phyloP scores from a whole-genome alignment of 2,797 vertebrate species.

The Taenioides sp. region DNA sequence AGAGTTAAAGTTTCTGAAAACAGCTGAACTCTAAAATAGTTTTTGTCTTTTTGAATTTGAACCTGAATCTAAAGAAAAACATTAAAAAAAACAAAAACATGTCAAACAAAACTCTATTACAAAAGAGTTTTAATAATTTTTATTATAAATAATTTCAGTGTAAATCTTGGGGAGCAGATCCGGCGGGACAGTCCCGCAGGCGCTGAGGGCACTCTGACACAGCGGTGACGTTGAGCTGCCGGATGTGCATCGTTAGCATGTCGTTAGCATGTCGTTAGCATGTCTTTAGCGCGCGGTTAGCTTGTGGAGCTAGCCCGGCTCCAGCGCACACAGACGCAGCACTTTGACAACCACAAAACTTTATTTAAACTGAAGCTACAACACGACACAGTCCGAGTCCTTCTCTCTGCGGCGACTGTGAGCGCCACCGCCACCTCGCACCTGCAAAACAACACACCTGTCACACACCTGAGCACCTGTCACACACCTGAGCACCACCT shows the following conservation, averaged over 20 bases:
- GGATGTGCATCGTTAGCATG: neutral
- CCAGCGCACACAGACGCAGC: neutral
- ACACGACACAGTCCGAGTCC: neutral
- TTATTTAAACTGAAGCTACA: neutral
- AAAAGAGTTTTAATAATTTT: neutral
- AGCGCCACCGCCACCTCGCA: neutral
- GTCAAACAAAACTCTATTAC: neutral
- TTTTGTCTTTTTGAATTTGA: too few species aligned
- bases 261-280: neutral
- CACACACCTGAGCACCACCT: too few species aligned
- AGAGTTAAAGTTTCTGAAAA: too few species aligned
- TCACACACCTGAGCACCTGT: too few species aligned
- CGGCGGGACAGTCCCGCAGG: neutral
- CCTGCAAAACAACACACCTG: neutral
- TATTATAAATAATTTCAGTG: neutral
- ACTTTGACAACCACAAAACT: neutral
- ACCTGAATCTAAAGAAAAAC: too few species aligned
- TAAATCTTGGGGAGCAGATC: neutral
- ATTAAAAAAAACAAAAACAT: too few species aligned
- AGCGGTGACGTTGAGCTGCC: too few species aligned
- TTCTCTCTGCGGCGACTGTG: constrained; percentile 2
- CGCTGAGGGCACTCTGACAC: neutral
- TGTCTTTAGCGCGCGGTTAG: neutral
- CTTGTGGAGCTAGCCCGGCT: neutral
- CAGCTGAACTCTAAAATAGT: too few species aligned